Conservation (phyloP, 2,888 invertebrate genomes). For the Lucinisca nassula region DNA sequence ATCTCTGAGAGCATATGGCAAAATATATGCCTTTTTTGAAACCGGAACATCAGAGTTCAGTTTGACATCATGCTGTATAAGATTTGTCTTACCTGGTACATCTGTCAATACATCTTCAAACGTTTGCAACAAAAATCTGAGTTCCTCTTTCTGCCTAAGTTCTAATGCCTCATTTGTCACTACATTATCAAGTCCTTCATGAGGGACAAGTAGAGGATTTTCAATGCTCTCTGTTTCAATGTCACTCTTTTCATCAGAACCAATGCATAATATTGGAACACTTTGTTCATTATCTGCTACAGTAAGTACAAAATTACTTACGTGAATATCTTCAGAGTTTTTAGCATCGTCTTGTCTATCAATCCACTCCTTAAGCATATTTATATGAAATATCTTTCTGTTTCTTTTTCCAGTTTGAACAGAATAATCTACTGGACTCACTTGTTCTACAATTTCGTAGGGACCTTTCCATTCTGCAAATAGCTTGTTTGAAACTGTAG, state of each 20-base stretch:
- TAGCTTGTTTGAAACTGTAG: background rate
- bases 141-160: too few species aligned
- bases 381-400: background rate
- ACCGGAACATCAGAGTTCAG: constrained; percentile 1
- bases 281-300: too few species aligned
- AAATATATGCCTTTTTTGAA: constrained; percentile 2
- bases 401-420: background rate
- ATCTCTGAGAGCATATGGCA: constrained; percentile 27
- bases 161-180: too few species aligned
- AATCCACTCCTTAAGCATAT: background rate
- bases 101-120: constrained; percentile 15
- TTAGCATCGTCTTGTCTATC: too few species aligned
- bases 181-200: too few species aligned
- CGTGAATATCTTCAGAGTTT: too few species aligned
- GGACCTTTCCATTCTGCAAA: constrained; percentile 5
- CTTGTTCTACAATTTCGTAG: background rate
- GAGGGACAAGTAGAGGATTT: background rate
- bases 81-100: background rate
- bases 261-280: too few species aligned
- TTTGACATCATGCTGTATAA: constrained; percentile 9
- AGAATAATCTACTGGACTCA: background rate
- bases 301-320: too few species aligned
- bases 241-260: too few species aligned
- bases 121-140: too few species aligned
- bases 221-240: too few species aligned